Conservation (phyloP, 2,113 vertebrate species). For the Muntiacus muntjak region DNA sequence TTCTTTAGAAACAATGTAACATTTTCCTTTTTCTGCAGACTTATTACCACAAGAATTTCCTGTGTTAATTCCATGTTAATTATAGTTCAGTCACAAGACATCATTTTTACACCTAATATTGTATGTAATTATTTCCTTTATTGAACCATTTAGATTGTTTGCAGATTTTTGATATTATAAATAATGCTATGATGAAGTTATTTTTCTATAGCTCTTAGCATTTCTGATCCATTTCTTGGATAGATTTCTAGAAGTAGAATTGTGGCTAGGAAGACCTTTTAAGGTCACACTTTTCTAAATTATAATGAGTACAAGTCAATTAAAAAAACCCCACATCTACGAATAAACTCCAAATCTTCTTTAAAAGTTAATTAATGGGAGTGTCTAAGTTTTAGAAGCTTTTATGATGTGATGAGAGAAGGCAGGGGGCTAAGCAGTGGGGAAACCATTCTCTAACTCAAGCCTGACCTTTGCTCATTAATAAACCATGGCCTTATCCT, state of each 20-base stretch:
- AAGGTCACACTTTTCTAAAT: slow-evolving; percentile 30
- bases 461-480: slow-evolving; percentile 66
- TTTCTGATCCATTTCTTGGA: background rate
- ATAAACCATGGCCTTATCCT: slow-evolving; percentile 48
- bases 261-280: background rate
- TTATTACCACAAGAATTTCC: background rate
- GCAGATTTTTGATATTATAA: background rate
- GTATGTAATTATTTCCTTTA: background rate
- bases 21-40: background rate
- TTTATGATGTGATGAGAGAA: slow-evolving; percentile 67
- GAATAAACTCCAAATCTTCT: slow-evolving; percentile 10
- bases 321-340: background rate
- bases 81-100: background rate
- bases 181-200: background rate
- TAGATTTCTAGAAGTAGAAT: background rate
- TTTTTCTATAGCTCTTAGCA: background rate
- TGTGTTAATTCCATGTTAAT: background rate
- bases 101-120: background rate
- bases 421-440: slow-evolving; percentile 25
- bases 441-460: slow-evolving; percentile 28
- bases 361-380: slow-evolving; percentile 38
- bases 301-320: background rate
- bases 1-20: background rate
- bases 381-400: slow-evolving; percentile 38
- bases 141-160: background rate